Percentiles rank a stretch among this genome's conserved stretches.
Conservation (phyloP, 2,797 vertebrate species). For the Botia kubotai region DNA sequence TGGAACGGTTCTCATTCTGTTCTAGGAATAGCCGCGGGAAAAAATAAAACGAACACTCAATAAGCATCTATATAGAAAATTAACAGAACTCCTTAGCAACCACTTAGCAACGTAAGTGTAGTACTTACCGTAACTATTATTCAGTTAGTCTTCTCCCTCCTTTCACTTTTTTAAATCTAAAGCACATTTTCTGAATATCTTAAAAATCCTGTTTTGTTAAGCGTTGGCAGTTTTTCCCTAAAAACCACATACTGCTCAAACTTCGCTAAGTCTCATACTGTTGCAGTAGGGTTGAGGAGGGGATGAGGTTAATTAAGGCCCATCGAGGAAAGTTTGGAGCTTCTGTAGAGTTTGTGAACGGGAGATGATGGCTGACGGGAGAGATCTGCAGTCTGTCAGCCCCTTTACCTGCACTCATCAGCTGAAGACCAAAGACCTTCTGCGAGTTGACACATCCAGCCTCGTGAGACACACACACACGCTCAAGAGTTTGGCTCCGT, state of each 20-base stretch:
- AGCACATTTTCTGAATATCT: not conserved
- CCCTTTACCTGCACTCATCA: not conserved
- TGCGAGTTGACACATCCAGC: constrained; percentile 5
- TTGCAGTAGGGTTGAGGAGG: not conserved
- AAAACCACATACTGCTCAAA: constrained; percentile 8
- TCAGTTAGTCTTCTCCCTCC: no score
- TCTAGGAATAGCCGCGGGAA: no score
- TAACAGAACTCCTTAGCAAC: no score
- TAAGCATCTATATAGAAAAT: no score
- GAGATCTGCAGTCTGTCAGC: not conserved
- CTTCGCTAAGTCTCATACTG: not conserved
- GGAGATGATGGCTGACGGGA: constrained; percentile 10
- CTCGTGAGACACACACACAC: constrained; percentile 18
- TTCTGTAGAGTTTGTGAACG: not conserved
- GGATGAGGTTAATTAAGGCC: constrained; percentile 12
- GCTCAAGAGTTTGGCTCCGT: constrained; percentile 17
- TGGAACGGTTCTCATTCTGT: no score
- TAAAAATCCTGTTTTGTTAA: not conserved
- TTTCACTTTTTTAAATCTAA: no score
- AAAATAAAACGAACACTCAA: no score
- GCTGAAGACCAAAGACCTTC: constrained; percentile 7
- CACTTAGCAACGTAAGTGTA: no score
- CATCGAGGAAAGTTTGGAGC: constrained; percentile 17
- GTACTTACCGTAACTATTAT: no score
- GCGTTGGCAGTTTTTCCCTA: not conserved